Evolutionary conservation across 2,888 invertebrate species (phyloP).

Genomic region (Hypselothyrea guttata): DNA sequence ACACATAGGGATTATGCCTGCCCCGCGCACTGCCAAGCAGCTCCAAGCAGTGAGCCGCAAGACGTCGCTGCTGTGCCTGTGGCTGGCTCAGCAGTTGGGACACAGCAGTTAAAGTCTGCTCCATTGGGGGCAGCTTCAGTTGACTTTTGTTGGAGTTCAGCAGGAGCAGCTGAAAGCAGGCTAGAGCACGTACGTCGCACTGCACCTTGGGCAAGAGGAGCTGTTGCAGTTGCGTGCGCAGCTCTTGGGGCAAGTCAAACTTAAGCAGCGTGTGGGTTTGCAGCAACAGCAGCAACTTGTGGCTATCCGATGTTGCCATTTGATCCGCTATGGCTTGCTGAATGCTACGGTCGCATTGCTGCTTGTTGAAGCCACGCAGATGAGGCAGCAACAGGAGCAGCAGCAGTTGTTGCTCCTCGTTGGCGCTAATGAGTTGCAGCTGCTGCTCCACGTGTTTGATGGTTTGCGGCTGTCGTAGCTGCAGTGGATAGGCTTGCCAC

Average conservation of each 20-base stretch:
- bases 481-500: conserved; percentile 87
- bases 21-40: conserved; percentile 83
- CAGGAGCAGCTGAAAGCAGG: conserved; percentile 81
- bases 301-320: conserved; percentile 13
- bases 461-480: conserved; percentile 82
- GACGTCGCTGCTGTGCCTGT: conserved; percentile 86
- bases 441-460: conserved; percentile 53
- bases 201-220: conserved; percentile 41
- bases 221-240: conserved; percentile 24
- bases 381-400: conserved; percentile 76
- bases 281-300: conserved; percentile 43
- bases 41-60: conserved; percentile 89
- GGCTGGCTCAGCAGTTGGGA: conserved; percentile 86
- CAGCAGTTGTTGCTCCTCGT: conserved; percentile 80
- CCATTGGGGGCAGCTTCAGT: conserved; percentile 73
- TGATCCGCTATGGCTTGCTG: conserved; percentile 24
- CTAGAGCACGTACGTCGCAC: conserved; percentile 77
- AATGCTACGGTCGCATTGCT: conserved; percentile 36
- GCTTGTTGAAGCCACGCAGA: conserved; percentile 62
- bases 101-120: conserved; percentile 78
- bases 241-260: conserved; percentile 28
- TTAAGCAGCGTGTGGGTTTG: conserved; percentile 56
- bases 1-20: conserved; percentile 84
- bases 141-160: conserved; percentile 80
- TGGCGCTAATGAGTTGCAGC: conserved; percentile 54